A percentile compares a stretch with the other conserved stretches of the same genome.
phyloP scores from a whole-genome alignment of 2,113 vertebrate genomes.

The Coregonus clupeaformis region DNA sequence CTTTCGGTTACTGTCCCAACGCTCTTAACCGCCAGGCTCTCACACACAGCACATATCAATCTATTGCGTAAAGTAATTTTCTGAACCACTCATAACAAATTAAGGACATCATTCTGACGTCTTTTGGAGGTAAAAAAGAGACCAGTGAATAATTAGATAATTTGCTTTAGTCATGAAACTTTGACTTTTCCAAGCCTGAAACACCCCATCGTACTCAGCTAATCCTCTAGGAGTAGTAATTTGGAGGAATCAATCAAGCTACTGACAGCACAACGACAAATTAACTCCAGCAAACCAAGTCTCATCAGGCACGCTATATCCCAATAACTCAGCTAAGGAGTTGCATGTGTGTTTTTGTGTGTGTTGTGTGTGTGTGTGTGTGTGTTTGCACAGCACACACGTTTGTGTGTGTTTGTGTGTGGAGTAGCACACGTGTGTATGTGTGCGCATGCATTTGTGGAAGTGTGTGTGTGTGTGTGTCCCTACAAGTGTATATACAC shows the following conservation, averaged over 20 bases:
- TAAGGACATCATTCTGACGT: neutral
- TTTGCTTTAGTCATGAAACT: neutral
- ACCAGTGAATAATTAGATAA: neutral
- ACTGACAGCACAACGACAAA: constrained; percentile 38
- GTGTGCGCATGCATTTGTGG: neutral
- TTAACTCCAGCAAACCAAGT: constrained; percentile 38
- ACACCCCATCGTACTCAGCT: constrained; percentile 27
- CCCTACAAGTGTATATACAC: constrained; percentile 7
- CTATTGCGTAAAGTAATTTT: neutral
- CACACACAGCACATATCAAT: neutral
- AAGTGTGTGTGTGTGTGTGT: constrained; percentile 17
- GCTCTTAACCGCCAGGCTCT: too few species aligned
- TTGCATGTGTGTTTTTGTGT: constrained; percentile 16
- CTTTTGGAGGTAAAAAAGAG: neutral
- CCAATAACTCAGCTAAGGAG: constrained; percentile 31
- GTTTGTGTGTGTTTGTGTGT: constrained; percentile 12
- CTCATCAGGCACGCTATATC: constrained; percentile 47
- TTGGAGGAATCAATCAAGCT: constrained; percentile 47
- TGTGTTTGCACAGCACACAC: too few species aligned
- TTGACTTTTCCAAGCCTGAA: constrained; percentile 25
- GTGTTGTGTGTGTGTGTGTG: constrained; percentile 8
- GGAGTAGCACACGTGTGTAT: too few species aligned
- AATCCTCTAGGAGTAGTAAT: constrained; percentile 45
- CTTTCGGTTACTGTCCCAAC: too few species aligned
- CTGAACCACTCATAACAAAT: neutral